Conservation (phyloP, 2,113 vertebrate genomes). For the Aegotheles bennettii region DNA sequence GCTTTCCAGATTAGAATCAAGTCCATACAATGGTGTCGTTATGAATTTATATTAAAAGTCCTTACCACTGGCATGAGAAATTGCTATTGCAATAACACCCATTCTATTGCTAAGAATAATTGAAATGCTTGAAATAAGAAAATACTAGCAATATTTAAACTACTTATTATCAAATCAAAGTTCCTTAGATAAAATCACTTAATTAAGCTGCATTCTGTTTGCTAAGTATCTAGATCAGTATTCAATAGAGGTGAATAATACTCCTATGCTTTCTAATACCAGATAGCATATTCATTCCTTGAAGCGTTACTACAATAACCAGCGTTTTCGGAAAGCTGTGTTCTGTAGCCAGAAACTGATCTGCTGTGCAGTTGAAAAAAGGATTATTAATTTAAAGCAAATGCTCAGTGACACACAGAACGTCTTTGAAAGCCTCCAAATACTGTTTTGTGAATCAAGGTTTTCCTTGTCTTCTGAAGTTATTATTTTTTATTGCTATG, state of each 20-base stretch:
- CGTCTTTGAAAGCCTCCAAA: not conserved
- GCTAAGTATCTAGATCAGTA: conserved; percentile 17
- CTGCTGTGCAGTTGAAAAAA: not conserved
- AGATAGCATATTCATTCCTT: conserved; percentile 29
- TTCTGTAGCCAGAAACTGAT: not conserved
- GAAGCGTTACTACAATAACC: conserved; percentile 18
- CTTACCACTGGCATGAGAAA: conserved; percentile 24
- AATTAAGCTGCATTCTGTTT: conserved; percentile 57
- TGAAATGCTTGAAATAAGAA: conserved; percentile 42
- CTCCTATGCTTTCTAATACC: conserved; percentile 23
- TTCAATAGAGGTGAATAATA: conserved; percentile 53
- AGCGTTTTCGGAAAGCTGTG: not conserved
- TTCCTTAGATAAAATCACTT: conserved; percentile 47
- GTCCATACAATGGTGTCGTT: not conserved
- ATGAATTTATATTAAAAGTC: conserved; percentile 39
- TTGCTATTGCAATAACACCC: not conserved
- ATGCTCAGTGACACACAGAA: not conserved
- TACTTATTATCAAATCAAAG: conserved; percentile 54
- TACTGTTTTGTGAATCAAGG: not conserved
- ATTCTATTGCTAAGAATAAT: conserved; percentile 25
- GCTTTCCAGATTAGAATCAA: conserved; percentile 2
- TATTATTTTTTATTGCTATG: conserved; percentile 10
- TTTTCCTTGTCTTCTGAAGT: conserved; percentile 7
- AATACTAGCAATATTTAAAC: conserved; percentile 38
- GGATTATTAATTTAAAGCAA: conserved; percentile 27